These are phyloP conservation scores for Limnephilus marmoratus DNA, from an alignment of 2,888 invertebrate genomes.

Conservation along the genomic window DNA sequence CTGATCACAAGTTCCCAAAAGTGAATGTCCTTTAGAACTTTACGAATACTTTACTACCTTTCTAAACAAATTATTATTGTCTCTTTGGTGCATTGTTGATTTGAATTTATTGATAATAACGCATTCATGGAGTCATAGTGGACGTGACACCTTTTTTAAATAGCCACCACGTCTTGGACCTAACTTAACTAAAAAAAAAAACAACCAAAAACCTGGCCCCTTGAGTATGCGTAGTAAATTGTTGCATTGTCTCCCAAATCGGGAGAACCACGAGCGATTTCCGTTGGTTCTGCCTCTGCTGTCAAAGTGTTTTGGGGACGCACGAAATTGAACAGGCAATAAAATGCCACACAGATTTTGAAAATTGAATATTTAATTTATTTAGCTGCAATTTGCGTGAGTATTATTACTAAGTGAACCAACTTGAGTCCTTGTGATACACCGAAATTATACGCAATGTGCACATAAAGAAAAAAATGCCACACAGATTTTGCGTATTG, in stretches of 20 bases:
- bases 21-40: background rate
- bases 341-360: background rate
- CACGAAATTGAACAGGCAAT: background rate
- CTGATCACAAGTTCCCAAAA: background rate
- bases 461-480: background rate
- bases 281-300: background rate
- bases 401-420: background rate
- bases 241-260: background rate
- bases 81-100: slow-evolving; percentile 25
- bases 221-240: background rate
- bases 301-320: background rate
- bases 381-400: background rate
- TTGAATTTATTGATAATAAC: slow-evolving; percentile 22
- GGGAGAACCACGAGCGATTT: background rate
- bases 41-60: background rate
- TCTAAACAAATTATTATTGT: slow-evolving; percentile 16
- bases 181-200: background rate
- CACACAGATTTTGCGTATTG: background rate
- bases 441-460: background rate
- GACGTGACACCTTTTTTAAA: slow-evolving; percentile 13
- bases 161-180: background rate
- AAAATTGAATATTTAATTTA: background rate
- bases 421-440: background rate
- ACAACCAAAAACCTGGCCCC: background rate
- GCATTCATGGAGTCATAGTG: background rate